Evolutionary conservation across 2,797 vertebrate genomes (phyloP).

Genomic region (Alca torda): DNA sequence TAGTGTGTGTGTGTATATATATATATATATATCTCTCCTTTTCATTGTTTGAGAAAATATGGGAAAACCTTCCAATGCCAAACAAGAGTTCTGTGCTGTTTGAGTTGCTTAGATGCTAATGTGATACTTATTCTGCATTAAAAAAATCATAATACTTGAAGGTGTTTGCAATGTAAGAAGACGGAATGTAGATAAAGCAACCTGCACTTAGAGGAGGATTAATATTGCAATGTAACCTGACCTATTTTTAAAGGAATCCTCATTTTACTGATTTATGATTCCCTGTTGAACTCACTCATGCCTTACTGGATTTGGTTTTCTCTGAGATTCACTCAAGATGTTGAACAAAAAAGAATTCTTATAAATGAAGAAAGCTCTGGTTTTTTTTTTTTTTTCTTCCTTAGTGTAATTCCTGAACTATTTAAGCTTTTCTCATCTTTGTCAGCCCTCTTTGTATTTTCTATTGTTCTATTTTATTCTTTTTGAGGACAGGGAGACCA

Average conservation of each 20-base stretch:
- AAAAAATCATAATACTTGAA: background rate
- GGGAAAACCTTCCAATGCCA: background rate
- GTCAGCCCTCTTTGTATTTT: background rate
- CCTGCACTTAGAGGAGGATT: slow-evolving; percentile 9
- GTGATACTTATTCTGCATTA: background rate
- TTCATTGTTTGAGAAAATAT: background rate
- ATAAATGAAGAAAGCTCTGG: background rate
- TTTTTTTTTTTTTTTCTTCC: background rate
- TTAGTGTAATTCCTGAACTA: background rate
- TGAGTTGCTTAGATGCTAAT: background rate
- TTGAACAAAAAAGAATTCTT: background rate
- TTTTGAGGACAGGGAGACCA: background rate
- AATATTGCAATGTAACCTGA: slow-evolving; percentile 35
- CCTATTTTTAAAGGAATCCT: slow-evolving; percentile 49
- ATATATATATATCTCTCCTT: background rate
- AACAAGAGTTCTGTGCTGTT: background rate
- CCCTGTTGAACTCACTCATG: background rate
- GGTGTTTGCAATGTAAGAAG: background rate
- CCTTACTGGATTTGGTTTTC: background rate
- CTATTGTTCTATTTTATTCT: background rate
- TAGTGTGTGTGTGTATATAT: background rate
- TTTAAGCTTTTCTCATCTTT: background rate
- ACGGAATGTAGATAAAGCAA: background rate
- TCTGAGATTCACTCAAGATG: background rate
- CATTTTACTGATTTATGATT: slow-evolving; percentile 21